Conservation (phyloP, 2,797 vertebrate species). For the Heliangelus exortis region DNA sequence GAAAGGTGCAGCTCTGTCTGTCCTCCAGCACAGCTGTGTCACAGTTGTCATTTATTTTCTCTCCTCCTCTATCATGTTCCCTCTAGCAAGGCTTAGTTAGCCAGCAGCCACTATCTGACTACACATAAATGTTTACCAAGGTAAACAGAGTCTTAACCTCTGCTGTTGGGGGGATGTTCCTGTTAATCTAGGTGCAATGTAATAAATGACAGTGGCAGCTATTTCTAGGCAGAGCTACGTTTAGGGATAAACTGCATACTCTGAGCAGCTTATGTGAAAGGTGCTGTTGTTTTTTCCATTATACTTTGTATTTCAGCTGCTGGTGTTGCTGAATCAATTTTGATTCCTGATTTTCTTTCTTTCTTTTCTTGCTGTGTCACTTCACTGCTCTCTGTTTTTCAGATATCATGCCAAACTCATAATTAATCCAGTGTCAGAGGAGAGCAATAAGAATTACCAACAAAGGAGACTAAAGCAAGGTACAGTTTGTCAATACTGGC, state of each 20-base stretch:
- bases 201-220: background rate
- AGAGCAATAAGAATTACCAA: slow-evolving; percentile 3
- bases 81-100: background rate
- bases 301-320: background rate
- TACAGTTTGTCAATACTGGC: background rate
- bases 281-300: background rate
- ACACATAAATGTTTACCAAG: background rate
- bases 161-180: background rate
- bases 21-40: background rate
- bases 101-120: background rate
- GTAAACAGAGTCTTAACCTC: background rate
- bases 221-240: background rate
- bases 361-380: background rate
- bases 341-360: background rate
- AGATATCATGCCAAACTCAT: background rate
- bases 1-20: background rate
- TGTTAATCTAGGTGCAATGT: background rate
- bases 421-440: background rate
- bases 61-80: background rate
- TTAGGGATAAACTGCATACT: background rate
- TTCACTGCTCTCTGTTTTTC: slow-evolving; percentile 6
- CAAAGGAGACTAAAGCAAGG: background rate
- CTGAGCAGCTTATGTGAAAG: background rate
- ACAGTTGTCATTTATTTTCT: background rate
- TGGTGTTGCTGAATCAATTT: background rate